These are phyloP conservation scores for Gastracanthus pulcherrimus DNA, from an alignment of 2,888 invertebrate species.

Conservation along the genomic window DNA sequence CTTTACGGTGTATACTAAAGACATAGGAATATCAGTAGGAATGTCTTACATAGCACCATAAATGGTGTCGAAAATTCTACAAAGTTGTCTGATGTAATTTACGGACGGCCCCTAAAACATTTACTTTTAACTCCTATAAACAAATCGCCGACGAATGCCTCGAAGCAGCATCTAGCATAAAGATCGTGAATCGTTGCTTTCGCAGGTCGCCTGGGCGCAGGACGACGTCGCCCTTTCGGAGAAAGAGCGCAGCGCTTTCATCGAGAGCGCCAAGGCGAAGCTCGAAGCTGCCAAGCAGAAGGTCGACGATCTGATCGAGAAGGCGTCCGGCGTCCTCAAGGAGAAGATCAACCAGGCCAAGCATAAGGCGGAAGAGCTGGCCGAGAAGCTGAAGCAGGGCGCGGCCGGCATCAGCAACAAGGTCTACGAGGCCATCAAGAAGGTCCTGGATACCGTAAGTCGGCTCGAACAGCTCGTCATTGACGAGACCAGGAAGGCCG, in stretches of 20 bases:
- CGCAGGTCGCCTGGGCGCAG: neutral
- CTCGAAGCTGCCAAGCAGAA: neutral
- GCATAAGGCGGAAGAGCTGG: neutral
- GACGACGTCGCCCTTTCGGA: neutral
- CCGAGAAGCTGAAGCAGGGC: neutral
- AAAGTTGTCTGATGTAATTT: too few species aligned
- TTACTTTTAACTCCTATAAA: too few species aligned
- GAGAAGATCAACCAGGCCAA: slow-evolving; percentile 19
- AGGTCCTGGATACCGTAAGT: slow-evolving; percentile 34
- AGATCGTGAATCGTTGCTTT: too few species aligned
- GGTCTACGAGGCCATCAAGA: slow-evolving; percentile 3
- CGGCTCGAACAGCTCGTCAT: neutral
- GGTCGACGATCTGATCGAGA: neutral
- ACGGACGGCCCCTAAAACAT: too few species aligned
- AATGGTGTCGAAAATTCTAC: too few species aligned
- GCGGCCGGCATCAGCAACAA: neutral
- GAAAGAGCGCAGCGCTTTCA: neutral
- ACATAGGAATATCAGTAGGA: too few species aligned
- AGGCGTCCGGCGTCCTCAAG: neutral
- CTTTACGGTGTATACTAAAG: too few species aligned
- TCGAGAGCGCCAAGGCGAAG: neutral
- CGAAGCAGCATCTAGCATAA: too few species aligned
- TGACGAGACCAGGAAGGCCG: neutral
- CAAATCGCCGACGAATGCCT: too few species aligned
- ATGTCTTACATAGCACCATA: too few species aligned